Evolutionary conservation across 2,888 invertebrate genomes (phyloP).

Genomic region (Pollenia amentaria): DNA sequence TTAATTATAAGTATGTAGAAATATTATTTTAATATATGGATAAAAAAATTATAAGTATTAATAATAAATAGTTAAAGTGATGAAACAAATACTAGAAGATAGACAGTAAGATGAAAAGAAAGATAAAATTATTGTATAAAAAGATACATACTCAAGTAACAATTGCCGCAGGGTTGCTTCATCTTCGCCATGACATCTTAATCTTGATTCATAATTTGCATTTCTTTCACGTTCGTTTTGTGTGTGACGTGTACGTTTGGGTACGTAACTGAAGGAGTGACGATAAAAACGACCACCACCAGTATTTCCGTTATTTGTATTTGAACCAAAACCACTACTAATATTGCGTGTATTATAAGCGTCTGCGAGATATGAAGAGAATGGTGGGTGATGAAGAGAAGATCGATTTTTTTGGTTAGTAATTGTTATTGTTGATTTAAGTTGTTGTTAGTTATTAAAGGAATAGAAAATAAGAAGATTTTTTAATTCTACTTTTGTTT

Average conservation of each 20-base stretch:
- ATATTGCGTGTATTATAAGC: conserved; percentile 80
- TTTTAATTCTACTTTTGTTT: too few relatives aligned
- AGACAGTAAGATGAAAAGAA: neutral
- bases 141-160: conserved; percentile 93
- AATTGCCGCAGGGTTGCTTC: conserved; percentile 97
- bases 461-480: too few relatives aligned
- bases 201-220: conserved; percentile 83
- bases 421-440: neutral
- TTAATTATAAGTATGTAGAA: neutral
- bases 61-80: conserved; percentile 15
- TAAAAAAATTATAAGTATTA: conserved; percentile 4
- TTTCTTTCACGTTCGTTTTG: conserved; percentile 82
- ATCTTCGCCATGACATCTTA: conserved; percentile 88
- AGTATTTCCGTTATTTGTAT: conserved; percentile 81
- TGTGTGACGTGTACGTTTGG: conserved; percentile 84
- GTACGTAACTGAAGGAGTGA: conserved; percentile 85
- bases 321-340: conserved; percentile 81
- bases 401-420: neutral
- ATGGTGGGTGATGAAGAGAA: neutral
- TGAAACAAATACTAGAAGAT: conserved; percentile 17
- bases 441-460: too few relatives aligned
- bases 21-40: neutral
- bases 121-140: conserved; percentile 26
- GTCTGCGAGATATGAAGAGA: conserved; percentile 24
- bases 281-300: conserved; percentile 82